Base-by-base conservation (phyloP, 2,888 invertebrate species). In the Andrena trimmerana region DNA sequence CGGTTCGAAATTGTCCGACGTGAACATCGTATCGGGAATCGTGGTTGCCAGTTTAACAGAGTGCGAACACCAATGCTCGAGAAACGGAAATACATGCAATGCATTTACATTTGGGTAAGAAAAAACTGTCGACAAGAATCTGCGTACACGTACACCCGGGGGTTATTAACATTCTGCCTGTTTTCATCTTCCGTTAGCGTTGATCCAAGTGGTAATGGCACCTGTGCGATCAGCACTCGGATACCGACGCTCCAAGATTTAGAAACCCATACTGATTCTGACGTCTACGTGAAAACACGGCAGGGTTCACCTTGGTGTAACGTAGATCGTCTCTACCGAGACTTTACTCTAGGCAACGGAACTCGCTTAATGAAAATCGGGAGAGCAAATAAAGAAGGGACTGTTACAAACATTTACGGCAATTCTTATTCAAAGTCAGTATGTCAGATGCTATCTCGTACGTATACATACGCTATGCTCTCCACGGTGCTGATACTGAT, bases 181-280 rank as follows among this genome's bases (percentile, higher is more conserved):
- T 1, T 42, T 42, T 33, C 10, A 24, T 36, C 48, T 62, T 24
- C 4, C 52, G 36, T 81, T 91, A 96, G 96, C 81, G 95, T 96
- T 88, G 95, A 95, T 81, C 93, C 94, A 54, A 95, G 95, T 93
- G 96, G 96, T 85, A 96, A 96, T 90, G 95, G 95, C 71, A 95
- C 95, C 10, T 96, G 96, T 90, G 95, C 95, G 79, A 90, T 96
- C 79, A 95, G 95, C 77, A 92, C 93, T 59, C 93, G 94, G 77
- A 92, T 94, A 85, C 94, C 95, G 10, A 94, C 95, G 78, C 95
- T 95, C 10, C 93, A 94, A 63, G 95, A 95, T 62, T 94, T 96
- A 13, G 92, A 95, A 73, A 92, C 93, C 80, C 95, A 96, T 92
- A 94, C 95, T n/a, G 96, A 96, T 90, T 96, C 95, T 91, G 96